Evolutionary conservation across 2,113 vertebrate species (phyloP).

Genomic region (Aphelocoma coerulescens): DNA sequence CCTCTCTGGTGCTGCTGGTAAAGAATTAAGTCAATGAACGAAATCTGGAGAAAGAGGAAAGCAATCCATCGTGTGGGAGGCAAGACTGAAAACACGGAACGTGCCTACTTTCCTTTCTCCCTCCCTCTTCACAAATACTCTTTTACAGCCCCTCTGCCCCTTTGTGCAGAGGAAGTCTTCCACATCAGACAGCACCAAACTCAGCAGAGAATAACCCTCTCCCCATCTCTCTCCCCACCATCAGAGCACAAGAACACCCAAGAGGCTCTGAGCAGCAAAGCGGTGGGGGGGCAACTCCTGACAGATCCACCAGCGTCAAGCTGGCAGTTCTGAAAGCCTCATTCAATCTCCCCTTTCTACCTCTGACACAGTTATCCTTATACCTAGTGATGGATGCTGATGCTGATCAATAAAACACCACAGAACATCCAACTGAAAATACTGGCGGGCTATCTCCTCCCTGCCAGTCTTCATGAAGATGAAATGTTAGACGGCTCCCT

Average conservation of each 20-base stretch:
- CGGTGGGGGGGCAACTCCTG: not conserved
- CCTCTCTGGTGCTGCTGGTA: not conserved
- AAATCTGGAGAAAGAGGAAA: not conserved
- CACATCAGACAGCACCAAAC: not conserved
- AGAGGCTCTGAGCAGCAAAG: not conserved
- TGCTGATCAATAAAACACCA: slow-evolving; percentile 28
- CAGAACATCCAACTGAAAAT: slow-evolving; percentile 3
- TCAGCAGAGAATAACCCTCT: not conserved
- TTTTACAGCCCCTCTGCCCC: not conserved
- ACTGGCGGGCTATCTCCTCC: not conserved
- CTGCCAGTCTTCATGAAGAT: not conserved
- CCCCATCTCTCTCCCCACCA: not conserved
- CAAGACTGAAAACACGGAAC: not conserved
- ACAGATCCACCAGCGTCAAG: not conserved
- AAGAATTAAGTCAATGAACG: not conserved
- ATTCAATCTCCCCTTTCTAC: not conserved
- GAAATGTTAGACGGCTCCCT: not conserved
- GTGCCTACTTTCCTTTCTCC: not conserved
- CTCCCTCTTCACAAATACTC: not conserved
- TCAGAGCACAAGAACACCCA: not conserved
- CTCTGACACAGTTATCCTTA: not conserved
- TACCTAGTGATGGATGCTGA: not conserved
- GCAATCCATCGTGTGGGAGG: accelerated
- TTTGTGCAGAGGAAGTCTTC: not conserved
- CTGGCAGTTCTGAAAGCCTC: not conserved